These are phyloP conservation scores for Lepidurus couesii DNA, from an alignment of 1,140 invertebrate species.

Conservation along the genomic window DNA sequence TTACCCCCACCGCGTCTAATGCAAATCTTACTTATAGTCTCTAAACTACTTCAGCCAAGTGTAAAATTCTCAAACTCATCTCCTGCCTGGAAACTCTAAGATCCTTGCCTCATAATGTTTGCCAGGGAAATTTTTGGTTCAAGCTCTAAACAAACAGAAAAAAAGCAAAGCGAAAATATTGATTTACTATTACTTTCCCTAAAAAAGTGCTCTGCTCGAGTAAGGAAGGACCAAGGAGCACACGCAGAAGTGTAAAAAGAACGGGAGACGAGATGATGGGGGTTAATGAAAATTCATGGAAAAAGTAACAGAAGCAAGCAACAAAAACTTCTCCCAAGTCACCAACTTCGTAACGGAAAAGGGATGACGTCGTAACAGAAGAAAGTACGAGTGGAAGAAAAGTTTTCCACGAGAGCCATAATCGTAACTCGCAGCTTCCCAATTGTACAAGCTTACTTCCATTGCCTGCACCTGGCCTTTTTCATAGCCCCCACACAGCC, in stretches of 20 bases:
- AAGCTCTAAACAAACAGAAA: background rate
- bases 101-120: background rate
- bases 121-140: background rate
- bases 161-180: background rate
- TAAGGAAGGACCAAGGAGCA: conserved; percentile 3
- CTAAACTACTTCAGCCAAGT: background rate
- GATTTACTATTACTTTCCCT: conserved; percentile 8
- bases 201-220: background rate
- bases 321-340: background rate
- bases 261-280: conserved; percentile 1
- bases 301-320: background rate
- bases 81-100: background rate
- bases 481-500: background rate
- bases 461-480: conserved; percentile 21
- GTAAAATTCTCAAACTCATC: background rate
- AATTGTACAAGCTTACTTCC: background rate
- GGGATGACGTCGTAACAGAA: conserved; percentile 5
- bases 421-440: conserved; percentile 9
- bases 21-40: conserved; percentile 16
- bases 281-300: conserved; percentile 22
- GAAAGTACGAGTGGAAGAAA: background rate
- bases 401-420: background rate
- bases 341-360: background rate
- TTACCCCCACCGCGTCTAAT: background rate
- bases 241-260: background rate